Evolutionary conservation across 2,888 invertebrate genomes (phyloP).

Genomic region (Herminia tarsipennalis): DNA sequence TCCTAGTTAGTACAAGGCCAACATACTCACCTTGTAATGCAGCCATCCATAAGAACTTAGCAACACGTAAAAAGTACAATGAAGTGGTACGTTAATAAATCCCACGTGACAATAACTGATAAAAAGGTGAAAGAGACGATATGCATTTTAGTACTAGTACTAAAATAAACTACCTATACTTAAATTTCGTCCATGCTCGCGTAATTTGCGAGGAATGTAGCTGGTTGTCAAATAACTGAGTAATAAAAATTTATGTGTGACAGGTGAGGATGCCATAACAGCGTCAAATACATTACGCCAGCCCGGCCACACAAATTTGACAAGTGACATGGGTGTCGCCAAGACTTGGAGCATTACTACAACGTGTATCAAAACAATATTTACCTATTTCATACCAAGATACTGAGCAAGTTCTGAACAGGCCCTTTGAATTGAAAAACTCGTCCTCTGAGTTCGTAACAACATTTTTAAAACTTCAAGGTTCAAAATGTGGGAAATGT

Average conservation of each 20-base stretch:
- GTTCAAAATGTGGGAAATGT: background rate
- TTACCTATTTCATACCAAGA: no score
- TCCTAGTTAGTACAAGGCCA: no score
- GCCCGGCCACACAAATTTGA: conserved; percentile 24
- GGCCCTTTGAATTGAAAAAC: background rate
- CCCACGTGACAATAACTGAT: no score
- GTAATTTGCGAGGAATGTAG: conserved; percentile 15
- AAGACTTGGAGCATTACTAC: background rate
- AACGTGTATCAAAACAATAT: no score
- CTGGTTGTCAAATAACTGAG: conserved; percentile 23
- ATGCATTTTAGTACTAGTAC: background rate
- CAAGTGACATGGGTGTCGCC: conserved; percentile 22
- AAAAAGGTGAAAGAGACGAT: no score
- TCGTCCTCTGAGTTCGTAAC: background rate
- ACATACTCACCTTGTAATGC: no score
- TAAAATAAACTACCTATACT: background rate
- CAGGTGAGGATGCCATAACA: conserved; percentile 20
- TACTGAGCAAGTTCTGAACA: no score
- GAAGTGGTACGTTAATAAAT: no score
- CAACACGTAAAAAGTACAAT: no score
- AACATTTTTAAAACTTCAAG: background rate
- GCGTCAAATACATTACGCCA: conserved; percentile 20
- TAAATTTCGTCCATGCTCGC: background rate
- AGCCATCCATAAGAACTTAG: no score
- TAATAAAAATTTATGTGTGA: conserved; percentile 23